phyloP scores from a whole-genome alignment of 2,113 vertebrate genomes.

The Ammodytes marinus region DNA sequence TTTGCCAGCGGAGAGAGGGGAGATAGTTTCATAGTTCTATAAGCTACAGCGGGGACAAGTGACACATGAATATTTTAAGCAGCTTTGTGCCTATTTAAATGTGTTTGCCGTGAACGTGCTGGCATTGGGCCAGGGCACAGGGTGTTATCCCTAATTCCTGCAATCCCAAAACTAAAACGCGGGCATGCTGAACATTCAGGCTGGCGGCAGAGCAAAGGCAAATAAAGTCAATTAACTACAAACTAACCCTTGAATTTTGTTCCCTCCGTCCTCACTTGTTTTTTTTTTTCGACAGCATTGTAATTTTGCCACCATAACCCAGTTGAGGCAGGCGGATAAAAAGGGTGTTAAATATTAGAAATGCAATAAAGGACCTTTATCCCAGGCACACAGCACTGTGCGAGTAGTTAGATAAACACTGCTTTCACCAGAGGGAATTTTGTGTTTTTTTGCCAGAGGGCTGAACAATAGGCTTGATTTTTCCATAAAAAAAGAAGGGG shows the following conservation, averaged over 20 bases:
- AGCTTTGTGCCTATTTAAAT: conserved; percentile 94
- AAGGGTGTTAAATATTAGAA: conserved; percentile 45
- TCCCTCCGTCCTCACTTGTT: conserved; percentile 48
- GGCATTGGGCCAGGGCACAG: conserved; percentile 88
- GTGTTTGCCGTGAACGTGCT: conserved; percentile 89
- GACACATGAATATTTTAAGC: conserved; percentile 95
- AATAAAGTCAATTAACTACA: conserved; percentile 91
- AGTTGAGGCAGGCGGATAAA: conserved; percentile 20
- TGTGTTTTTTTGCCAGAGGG: conserved; percentile 41
- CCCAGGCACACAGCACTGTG: conserved; percentile 21
- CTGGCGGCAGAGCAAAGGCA: conserved; percentile 87
- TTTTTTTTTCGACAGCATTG: conserved; percentile 55
- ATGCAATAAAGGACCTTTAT: conserved; percentile 50
- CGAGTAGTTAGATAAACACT: conserved; percentile 47
- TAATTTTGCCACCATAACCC: conserved; percentile 43
- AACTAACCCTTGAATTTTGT: conserved; percentile 64
- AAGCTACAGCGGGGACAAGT: conserved; percentile 87
- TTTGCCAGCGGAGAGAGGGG: conserved; percentile 77
- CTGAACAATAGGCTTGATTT: conserved; percentile 34
- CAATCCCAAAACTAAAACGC: conserved; percentile 85
- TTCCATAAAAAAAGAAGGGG: conserved; percentile 52
- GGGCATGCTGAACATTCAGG: conserved; percentile 85
- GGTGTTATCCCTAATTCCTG: conserved; percentile 89
- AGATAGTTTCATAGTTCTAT: conserved; percentile 89
- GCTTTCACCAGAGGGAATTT: conserved; percentile 32